Base-by-base conservation (phyloP, 2,797 vertebrate species). In the Sebastes hopkinsi region DNA sequence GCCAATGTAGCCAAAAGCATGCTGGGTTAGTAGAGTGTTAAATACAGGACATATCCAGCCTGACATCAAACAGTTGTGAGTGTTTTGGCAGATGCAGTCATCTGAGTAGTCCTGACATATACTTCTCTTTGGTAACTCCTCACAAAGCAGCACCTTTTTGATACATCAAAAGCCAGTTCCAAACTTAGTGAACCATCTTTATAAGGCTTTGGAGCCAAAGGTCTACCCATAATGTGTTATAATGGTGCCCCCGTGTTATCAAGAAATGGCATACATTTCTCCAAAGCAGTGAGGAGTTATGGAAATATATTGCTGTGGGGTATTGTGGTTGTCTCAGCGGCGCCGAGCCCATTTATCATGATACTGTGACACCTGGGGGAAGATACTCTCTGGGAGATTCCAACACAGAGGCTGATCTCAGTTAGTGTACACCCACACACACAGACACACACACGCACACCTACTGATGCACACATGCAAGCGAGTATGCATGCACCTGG, bases 281-380 rank as follows among this genome's bases (percentile, higher is more conserved):
- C 81, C 82, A 87, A 89, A 90, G 90, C 84, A 85, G 84, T 59
- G 75, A 89, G 66, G 79, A 92, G 83, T 92, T 93, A 94, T 94
- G 93, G 92, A 93, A 94, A 94, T 94, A 90, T 91, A 93, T 92
- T 92, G 88, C 93, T 92, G 73, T 82, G 84, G 91, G 92, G 86
- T 86, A 90, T 91, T 92, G 90, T 91, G 89, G 91, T 91, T 92
- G 88, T 93, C 91, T 94, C 90, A 77, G 88, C 22, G 62, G 91
- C 82, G 84, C 90, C 1, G 72, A 84, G 89, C 89, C 85, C 92
- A 95, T 95, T 94, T 86, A 93, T 95, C 94, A 95, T 93, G 82
- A 90, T 90, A 86, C 84, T 81, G 83, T 91, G 90, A 94, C 92
- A 94, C 90, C 91, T 92, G 87, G 74, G 92, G 92, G 83, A 79